Evolutionary conservation across 2,888 invertebrate species (phyloP), one percentile per base, ranked within the genome.

Genomic region (Xestia ashworthii): DNA sequence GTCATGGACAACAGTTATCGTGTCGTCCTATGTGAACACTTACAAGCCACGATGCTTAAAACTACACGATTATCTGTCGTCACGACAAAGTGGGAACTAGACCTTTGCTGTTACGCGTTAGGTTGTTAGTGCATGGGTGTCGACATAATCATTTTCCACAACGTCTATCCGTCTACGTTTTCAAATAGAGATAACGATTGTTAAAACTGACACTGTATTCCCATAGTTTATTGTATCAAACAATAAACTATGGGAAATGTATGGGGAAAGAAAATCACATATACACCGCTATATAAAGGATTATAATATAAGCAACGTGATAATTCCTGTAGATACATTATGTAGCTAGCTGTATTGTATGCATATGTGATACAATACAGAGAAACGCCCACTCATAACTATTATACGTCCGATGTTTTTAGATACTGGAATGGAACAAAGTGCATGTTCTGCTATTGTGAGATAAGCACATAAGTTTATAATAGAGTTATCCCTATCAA

Each of bases 341-440:
- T 58, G 11, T 14, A 25, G 3, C 12, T 55, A 60, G 41, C 53
- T 53, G 44, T 81, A 41, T 48, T 50, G 22, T 69, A 69, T 71
- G 50, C 68, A 46, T 76, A 25, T 53, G 44, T 60, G 67, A 58
- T 46, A 71, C 22, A 32, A 32, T 66, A 53, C 82, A 82, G 53
- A 81, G 81, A 46, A 81, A 82, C 71, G 66, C 82, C 78, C 78
- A 82, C 78, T 58, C 58, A 58, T 73, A 70, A 50, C 32, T 74
- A n/a, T n/a, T n/a, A n/a, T n/a, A 64, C 66, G 55, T 71, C 70
- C 58, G 72, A 71, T 71, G 82, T 74, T 81, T 80, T 82, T 74
- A 79, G 60, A 83, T 79, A 83, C 50, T 75, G 58, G 53, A 64
- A 70, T 73, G 50, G 32, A 64, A 65, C 44, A 68, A 76, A 68